Percentiles rank a stretch among this genome's conserved stretches.
These are phyloP conservation scores for Acanthurus tractus DNA, from an alignment of 2,797 vertebrate genomes.

Conservation along the genomic window DNA sequence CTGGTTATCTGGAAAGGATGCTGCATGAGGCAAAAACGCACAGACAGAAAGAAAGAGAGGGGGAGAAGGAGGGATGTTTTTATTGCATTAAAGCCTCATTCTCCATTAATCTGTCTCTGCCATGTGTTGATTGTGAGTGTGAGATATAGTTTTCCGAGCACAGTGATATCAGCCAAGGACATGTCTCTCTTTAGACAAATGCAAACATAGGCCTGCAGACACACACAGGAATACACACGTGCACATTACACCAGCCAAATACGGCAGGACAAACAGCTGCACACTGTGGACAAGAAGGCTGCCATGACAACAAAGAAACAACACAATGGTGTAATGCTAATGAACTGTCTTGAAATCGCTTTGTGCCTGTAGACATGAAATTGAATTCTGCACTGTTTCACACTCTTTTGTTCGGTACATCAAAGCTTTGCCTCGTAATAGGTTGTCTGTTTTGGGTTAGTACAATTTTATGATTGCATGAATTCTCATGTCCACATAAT, in stretches of 20 bases:
- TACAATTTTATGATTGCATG: constrained; percentile 27
- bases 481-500: constrained; percentile 33
- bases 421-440: constrained; percentile 47
- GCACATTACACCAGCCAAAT: constrained; percentile 39
- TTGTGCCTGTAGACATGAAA: constrained; percentile 43
- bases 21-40: constrained; percentile 56
- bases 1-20: constrained; percentile 77
- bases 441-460: constrained; percentile 60
- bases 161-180: constrained; percentile 40
- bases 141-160: constrained; percentile 43
- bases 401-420: constrained; percentile 39
- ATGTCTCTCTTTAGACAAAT: constrained; percentile 28
- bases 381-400: constrained; percentile 40
- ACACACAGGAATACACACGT: constrained; percentile 12
- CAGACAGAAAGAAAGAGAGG: constrained; percentile 25
- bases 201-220: constrained; percentile 39
- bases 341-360: constrained; percentile 66
- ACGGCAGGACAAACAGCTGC: constrained; percentile 73
- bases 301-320: constrained; percentile 70
- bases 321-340: constrained; percentile 62
- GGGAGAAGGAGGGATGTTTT: constrained; percentile 24
- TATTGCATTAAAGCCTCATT: constrained; percentile 57
- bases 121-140: constrained; percentile 40
- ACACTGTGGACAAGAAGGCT: constrained; percentile 54
- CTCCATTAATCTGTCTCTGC: constrained; percentile 52